Conservation (phyloP, 1,140 invertebrate species). For the Drosophila varians region DNA sequence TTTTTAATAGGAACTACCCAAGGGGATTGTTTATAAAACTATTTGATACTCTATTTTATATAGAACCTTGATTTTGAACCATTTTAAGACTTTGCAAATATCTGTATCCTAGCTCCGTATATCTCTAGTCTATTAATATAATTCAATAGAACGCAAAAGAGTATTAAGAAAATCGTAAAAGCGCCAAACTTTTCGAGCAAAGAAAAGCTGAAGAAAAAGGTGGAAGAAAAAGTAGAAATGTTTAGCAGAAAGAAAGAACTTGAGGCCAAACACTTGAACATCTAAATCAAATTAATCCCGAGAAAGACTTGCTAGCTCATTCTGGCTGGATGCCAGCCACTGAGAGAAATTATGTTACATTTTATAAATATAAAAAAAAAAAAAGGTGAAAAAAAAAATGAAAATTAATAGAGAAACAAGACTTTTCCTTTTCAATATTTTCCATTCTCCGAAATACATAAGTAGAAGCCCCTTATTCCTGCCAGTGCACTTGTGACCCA, state of each 20-base stretch:
- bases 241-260: slow-evolving; percentile 25
- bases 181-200: neutral
- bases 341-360: neutral
- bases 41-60: neutral
- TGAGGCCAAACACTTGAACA: slow-evolving; percentile 67
- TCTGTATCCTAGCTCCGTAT: too few species aligned
- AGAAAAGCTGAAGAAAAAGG: neutral
- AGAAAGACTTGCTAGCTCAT: slow-evolving; percentile 39
- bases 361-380: too few species aligned
- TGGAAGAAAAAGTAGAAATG: neutral
- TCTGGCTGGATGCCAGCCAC: neutral
- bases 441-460: too few species aligned
- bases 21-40: neutral
- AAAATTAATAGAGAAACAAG: too few species aligned
- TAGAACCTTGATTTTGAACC: too few species aligned
- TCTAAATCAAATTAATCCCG: slow-evolving; percentile 81
- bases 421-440: too few species aligned
- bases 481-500: slow-evolving; percentile 7
- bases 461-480: neutral
- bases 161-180: slow-evolving; percentile 15
- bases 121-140: too few species aligned
- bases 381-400: too few species aligned
- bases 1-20: too few species aligned
- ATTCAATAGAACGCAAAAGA: too few species aligned
- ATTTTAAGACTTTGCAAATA: too few species aligned